A percentile compares a stretch with the other conserved stretches of the same genome.
phyloP scores from a whole-genome alignment of 2,888 invertebrate species.

The Disparrhopalites patrizii region DNA sequence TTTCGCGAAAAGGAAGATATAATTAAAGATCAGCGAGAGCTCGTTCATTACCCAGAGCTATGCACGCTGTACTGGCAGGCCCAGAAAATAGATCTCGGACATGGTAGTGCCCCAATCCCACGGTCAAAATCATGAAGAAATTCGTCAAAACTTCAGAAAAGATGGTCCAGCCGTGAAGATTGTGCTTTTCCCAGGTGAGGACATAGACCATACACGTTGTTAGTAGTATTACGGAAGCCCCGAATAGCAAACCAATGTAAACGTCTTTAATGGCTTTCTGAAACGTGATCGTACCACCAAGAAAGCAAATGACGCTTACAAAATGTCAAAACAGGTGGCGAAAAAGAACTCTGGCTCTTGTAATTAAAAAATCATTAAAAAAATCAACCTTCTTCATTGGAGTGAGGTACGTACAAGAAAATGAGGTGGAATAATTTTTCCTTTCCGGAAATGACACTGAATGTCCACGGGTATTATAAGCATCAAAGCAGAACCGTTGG shows the following conservation, averaged over 20 bases:
- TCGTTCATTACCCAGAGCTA: background rate
- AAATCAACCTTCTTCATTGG: too few species aligned
- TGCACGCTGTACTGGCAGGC: background rate
- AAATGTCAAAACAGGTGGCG: too few species aligned
- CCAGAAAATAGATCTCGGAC: background rate
- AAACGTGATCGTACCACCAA: too few species aligned
- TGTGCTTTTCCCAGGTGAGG: conserved; percentile 9
- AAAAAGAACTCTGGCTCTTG: too few species aligned
- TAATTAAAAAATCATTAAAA: too few species aligned
- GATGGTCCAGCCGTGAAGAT: background rate
- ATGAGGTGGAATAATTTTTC: too few species aligned
- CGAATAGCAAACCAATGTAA: conserved; percentile 11
- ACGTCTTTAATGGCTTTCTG: conserved; percentile 2
- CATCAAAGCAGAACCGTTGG: too few species aligned
- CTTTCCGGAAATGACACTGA: too few species aligned
- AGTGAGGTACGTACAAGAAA: too few species aligned
- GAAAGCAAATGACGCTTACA: too few species aligned
- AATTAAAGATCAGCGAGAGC: background rate
- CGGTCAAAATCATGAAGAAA: conserved; percentile 15
- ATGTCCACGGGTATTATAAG: too few species aligned
- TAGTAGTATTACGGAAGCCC: background rate
- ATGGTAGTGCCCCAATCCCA: background rate
- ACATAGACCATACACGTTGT: background rate
- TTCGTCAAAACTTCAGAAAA: conserved; percentile 14
- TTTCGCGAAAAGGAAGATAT: too few species aligned